phyloP scores from a whole-genome alignment of 2,888 invertebrate species.

The Ashinkailepas kermadecensis region DNA sequence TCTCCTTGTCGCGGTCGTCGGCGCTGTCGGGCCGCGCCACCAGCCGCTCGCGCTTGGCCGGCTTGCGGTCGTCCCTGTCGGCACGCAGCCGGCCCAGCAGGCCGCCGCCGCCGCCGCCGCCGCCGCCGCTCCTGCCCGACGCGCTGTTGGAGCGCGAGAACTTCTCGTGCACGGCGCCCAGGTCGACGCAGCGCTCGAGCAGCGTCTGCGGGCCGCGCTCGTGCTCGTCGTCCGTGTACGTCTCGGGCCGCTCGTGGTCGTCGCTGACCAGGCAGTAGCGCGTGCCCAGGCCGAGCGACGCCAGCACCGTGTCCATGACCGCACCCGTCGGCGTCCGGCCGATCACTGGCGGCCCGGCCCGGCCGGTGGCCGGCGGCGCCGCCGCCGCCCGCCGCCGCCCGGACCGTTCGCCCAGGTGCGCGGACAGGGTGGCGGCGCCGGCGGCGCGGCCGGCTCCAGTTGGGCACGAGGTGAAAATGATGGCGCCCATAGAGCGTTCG shows the following conservation, averaged over 20 bases:
- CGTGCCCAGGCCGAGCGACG: slow-evolving; percentile 8
- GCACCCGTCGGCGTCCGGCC: neutral
- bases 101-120: neutral
- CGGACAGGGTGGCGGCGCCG: too few species aligned
- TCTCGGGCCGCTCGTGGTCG: slow-evolving; percentile 11
- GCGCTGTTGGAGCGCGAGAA: neutral
- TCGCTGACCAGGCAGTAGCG: slow-evolving; percentile 14
- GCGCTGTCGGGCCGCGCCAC: neutral
- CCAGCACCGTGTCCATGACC: slow-evolving; percentile 8
- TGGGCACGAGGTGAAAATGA: too few species aligned
- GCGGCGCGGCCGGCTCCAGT: too few species aligned
- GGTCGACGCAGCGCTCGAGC: neutral
- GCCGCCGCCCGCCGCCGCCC: neutral
- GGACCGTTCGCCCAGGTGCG: too few species aligned
- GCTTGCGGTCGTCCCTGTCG: neutral
- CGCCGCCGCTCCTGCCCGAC: too few species aligned
- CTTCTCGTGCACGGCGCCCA: neutral
- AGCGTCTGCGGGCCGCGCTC: neutral
- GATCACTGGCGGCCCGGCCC: neutral
- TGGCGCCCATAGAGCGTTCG: too few species aligned
- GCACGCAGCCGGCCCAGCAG: neutral
- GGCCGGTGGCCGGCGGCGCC: neutral
- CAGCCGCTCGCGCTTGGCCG: neutral
- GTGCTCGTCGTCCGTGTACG: neutral
- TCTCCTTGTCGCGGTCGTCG: neutral